Conservation (phyloP, 2,797 vertebrate species). For the Argyrosomus regius region DNA sequence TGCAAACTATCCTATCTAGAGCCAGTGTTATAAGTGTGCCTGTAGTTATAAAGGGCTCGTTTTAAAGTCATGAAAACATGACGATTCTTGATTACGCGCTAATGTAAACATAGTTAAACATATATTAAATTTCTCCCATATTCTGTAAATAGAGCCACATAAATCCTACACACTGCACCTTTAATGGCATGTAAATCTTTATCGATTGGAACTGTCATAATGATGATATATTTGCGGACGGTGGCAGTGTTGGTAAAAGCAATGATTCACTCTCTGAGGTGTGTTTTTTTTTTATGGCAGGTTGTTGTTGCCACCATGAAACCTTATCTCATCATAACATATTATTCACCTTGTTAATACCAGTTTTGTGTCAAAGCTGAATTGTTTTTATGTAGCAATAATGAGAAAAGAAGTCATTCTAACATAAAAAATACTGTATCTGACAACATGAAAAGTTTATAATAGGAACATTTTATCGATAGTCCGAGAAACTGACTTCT, state of each 20-base stretch:
- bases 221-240: neutral
- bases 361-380: conserved; percentile 5
- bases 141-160: too few relatives aligned
- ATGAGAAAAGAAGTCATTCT: neutral
- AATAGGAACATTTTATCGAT: too few relatives aligned
- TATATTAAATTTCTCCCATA: too few relatives aligned
- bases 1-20: too few relatives aligned
- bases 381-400: neutral
- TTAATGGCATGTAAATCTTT: neutral
- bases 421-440: neutral
- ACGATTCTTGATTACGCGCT: too few relatives aligned
- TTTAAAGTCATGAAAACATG: too few relatives aligned
- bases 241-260: neutral
- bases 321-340: neutral
- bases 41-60: too few relatives aligned
- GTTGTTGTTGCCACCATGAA: neutral
- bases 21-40: too few relatives aligned
- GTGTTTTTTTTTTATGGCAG: neutral
- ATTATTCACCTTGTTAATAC: neutral
- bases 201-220: neutral
- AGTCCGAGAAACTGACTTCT: neutral
- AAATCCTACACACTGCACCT: too few relatives aligned
- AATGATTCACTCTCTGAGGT: neutral
- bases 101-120: too few relatives aligned
- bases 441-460: neutral